Percentiles rank a stretch among this genome's conserved stretches.
phyloP scores from a whole-genome alignment of 2,888 invertebrate genomes.

The Nomada fucata region DNA sequence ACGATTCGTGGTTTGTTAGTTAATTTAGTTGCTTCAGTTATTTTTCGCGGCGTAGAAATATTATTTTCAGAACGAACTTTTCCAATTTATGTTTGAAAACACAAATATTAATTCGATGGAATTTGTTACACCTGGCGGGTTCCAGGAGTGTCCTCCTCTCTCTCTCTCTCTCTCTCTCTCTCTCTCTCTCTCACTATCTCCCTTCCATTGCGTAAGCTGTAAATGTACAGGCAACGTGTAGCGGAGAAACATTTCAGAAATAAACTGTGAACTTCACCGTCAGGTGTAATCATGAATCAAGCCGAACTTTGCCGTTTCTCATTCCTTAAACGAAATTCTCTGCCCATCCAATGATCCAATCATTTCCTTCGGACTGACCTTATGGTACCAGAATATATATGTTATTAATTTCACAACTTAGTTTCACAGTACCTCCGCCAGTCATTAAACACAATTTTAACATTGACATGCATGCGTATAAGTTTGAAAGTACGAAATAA shows the following conservation, averaged over 20 bases:
- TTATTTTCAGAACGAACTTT: too few species aligned
- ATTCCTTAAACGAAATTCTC: constrained; percentile 25
- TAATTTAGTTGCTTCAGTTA: too few species aligned
- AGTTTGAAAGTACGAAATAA: background rate
- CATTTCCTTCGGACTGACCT: constrained; percentile 14
- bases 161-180: background rate
- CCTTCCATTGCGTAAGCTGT: constrained; percentile 7
- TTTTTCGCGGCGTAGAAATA: too few species aligned
- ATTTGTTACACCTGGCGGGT: background rate
- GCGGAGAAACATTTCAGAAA: constrained; percentile 11
- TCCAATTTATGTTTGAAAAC: too few species aligned
- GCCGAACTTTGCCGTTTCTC: constrained; percentile 46
- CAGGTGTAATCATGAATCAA: constrained; percentile 47
- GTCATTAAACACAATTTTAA: constrained; percentile 11
- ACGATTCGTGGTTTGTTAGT: too few species aligned
- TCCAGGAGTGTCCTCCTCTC: background rate
- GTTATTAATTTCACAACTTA: constrained; percentile 14
- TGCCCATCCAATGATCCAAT: constrained; percentile 33
- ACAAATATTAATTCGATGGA: background rate
- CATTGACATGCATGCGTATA: background rate
- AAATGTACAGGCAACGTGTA: background rate
- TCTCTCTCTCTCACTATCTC: background rate
- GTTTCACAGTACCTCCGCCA: background rate
- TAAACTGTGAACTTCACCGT: constrained; percentile 46
- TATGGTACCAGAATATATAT: constrained; percentile 7